These are phyloP conservation scores for Leucophenga montana DNA, from an alignment of 2,888 invertebrate species.

Conservation along the genomic window DNA sequence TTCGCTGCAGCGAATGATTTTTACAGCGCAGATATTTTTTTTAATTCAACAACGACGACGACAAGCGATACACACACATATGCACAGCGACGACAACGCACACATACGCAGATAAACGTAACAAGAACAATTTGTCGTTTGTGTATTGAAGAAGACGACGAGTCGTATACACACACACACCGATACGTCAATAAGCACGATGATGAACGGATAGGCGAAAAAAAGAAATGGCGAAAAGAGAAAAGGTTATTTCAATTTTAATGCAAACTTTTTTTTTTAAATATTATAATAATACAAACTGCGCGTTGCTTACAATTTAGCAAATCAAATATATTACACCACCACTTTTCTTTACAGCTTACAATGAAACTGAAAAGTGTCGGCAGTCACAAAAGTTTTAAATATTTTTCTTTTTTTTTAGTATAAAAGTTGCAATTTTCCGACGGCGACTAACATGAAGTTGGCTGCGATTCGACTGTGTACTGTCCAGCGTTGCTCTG, in stretches of 20 bases:
- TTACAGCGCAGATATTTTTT: constrained; percentile 19
- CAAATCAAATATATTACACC: not conserved
- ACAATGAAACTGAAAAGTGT: constrained; percentile 3
- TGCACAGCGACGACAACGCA: constrained; percentile 3
- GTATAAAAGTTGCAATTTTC: constrained; percentile 61
- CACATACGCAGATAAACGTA: constrained; percentile 45
- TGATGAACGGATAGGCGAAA: constrained; percentile 41
- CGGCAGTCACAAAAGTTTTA: not conserved
- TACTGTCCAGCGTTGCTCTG: not conserved
- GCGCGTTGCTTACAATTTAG: no score
- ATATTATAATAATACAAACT: no score
- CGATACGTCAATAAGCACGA: constrained; percentile 50
- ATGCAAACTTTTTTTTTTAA: no score
- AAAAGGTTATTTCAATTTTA: constrained; percentile 7
- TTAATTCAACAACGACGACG: constrained; percentile 44
- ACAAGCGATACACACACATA: constrained; percentile 41
- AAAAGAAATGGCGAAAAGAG: constrained; percentile 56
- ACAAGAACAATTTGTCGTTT: constrained; percentile 38
- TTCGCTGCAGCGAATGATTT: constrained; percentile 27
- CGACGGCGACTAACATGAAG: constrained; percentile 60
- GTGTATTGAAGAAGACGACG: constrained; percentile 46
- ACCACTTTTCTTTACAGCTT: not conserved
- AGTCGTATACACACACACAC: constrained; percentile 26
- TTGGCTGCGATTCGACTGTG: constrained; percentile 57
- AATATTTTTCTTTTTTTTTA: constrained; percentile 38